Evolutionary conservation across 2,888 invertebrate genomes (phyloP).

Genomic region (Syrista parreyssii): DNA sequence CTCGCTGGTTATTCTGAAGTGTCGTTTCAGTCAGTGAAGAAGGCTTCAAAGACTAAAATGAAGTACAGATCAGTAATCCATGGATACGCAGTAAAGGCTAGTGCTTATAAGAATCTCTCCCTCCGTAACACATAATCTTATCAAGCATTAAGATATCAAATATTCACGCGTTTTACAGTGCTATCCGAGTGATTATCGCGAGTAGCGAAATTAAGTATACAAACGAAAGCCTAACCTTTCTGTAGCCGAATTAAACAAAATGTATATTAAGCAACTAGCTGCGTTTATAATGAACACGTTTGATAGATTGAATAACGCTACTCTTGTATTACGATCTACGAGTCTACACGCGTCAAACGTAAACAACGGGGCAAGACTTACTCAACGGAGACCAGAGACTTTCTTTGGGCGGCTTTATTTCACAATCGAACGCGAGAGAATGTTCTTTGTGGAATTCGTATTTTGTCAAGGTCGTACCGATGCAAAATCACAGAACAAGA

Average conservation of each 20-base stretch:
- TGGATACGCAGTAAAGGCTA: background rate
- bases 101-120: background rate
- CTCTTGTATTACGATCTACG: background rate
- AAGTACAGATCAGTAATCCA: background rate
- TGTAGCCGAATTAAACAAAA: background rate
- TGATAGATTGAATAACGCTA: background rate
- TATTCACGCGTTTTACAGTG: background rate
- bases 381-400: background rate
- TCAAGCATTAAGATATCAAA: background rate
- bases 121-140: background rate
- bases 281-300: background rate
- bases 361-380: background rate
- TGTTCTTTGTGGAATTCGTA: background rate
- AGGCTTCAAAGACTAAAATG: background rate
- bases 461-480: background rate
- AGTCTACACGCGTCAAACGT: background rate
- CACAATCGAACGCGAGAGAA: background rate
- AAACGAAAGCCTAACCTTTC: background rate
- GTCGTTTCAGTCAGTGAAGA: background rate
- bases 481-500: background rate
- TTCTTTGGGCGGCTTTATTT: background rate
- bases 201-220: too few species aligned
- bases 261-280: background rate
- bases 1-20: background rate
- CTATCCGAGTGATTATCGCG: background rate